Evolutionary conservation across 1,140 invertebrate genomes (phyloP).

Genomic region (Galleria mellonella): DNA sequence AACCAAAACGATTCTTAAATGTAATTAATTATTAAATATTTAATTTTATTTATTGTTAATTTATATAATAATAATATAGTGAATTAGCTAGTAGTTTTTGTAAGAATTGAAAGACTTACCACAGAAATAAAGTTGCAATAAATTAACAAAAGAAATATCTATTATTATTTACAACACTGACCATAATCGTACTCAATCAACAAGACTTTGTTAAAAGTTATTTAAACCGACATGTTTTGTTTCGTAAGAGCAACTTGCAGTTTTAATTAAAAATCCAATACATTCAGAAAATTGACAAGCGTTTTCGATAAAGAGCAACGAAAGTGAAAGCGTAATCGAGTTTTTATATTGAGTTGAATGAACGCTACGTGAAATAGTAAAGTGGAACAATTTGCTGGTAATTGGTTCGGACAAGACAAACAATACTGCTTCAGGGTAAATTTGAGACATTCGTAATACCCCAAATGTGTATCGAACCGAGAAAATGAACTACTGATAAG

Average conservation of each 20-base stretch:
- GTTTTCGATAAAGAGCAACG: conserved; percentile 4
- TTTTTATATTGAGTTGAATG: conserved; percentile 21
- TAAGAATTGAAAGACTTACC: conserved; percentile 35
- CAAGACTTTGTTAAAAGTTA: not conserved
- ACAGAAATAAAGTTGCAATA: conserved; percentile 13
- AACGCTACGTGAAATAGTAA: conserved; percentile 9
- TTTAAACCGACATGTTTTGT: conserved; percentile 1
- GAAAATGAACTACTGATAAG: conserved; percentile 6
- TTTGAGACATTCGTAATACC: conserved; percentile 1
- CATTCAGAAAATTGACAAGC: conserved; percentile 1
- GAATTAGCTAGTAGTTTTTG: conserved; percentile 8
- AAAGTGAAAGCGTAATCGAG: conserved; percentile 28
- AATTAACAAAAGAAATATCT: not conserved
- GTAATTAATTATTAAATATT: conserved; percentile 25
- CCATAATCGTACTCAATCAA: not conserved
- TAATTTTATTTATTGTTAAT: conserved; percentile 30
- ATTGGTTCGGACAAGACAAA: conserved; percentile 3
- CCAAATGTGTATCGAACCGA: conserved; percentile 6
- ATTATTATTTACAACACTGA: not conserved
- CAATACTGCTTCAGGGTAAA: conserved; percentile 3
- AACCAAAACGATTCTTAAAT: conserved; percentile 52
- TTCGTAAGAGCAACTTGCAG: not conserved
- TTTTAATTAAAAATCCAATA: conserved; percentile 1
- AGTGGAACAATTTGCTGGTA: conserved; percentile 8
- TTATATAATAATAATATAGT: conserved; percentile 12